Base-by-base conservation (phyloP, 2,797 vertebrate species). In the Ctenosaura bakeri region DNA sequence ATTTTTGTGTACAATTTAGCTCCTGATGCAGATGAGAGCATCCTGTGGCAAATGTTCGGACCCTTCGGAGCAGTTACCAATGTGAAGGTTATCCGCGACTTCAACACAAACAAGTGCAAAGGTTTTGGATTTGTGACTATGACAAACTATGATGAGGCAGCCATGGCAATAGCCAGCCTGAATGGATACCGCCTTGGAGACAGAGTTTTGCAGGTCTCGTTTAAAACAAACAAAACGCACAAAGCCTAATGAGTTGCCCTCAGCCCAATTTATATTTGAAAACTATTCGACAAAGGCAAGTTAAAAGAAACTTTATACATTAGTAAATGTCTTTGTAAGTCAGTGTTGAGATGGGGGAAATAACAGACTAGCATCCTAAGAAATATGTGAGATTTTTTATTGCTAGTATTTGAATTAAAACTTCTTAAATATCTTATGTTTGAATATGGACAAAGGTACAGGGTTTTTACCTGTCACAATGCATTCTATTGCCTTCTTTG, bases 81-180 rank as follows among this genome's bases (percentile, higher is more conserved):
- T 7, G 99, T 99, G 96, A 99, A 99, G 97, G 99, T 99, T 96
- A 99, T 99, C 95, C 99, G 99, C 91, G 99, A 99, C 97, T 99
- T 99, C 96, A 99, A 98, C 97, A 99, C 99, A 96, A 99, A 99
- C 97, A 99, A 99, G 97, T 99, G 99, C 98, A 99, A 99, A 98
- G 99, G 99, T 96, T 99, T 99, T 97, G 99, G 99, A 96, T 99
- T 99, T 97, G 99, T 99, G 97, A 99, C 99, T 97, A 99, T 99
- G 99, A 99, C 99, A 95, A 99, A 99, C 98, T 99, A 99, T 89
- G 99, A 99, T 14, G 99, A 99, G 97, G 99, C 99, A 2, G 99
- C 99, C 87, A 99, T 99, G 98, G 99, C 99, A 90, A 99, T 99
- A 94, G 98, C 99, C 95, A 99, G 99, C 97, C 97, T 99, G 96